Percentiles rank a stretch among this genome's conserved stretches.
Conservation (phyloP, 2,797 vertebrate species). For the Limnodromus scolopaceus region DNA sequence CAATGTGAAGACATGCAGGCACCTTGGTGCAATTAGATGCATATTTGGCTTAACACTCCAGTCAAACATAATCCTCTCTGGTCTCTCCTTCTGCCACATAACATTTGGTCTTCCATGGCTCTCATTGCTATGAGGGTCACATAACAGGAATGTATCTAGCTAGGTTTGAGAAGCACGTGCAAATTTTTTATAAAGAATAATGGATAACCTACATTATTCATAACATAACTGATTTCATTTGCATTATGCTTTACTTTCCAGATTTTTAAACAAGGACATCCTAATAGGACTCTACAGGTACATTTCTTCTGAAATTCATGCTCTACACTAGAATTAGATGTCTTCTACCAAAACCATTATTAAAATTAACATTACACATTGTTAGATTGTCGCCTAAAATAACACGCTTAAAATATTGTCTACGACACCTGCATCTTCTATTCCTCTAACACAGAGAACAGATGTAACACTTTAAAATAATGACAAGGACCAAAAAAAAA, state of each 20-base stretch:
- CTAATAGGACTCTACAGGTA: constrained; percentile 31
- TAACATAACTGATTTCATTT: constrained; percentile 59
- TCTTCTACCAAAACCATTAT: constrained; percentile 8
- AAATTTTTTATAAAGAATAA: constrained; percentile 57
- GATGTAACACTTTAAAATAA: neutral
- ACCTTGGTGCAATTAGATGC: neutral
- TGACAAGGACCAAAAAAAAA: neutral
- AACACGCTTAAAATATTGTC: neutral
- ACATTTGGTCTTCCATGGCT: neutral
- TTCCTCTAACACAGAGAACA: neutral
- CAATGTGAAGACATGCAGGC: neutral
- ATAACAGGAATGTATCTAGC: neutral
- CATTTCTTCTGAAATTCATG: constrained; percentile 9
- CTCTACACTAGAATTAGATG: neutral
- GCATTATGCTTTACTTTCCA: constrained; percentile 53
- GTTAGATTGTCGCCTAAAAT: neutral
- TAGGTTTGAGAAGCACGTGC: constrained; percentile 28
- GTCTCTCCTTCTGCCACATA: neutral
- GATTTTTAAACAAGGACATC: constrained; percentile 58
- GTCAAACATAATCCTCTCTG: neutral
- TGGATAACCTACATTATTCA: constrained; percentile 59
- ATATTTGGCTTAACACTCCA: neutral
- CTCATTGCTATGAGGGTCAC: constrained; percentile 24
- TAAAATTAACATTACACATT: constrained; percentile 16
- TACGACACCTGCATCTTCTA: neutral